Evolutionary conservation across 1,140 invertebrate genomes (phyloP).

Genomic region (Ctenoplectra terminalis): DNA sequence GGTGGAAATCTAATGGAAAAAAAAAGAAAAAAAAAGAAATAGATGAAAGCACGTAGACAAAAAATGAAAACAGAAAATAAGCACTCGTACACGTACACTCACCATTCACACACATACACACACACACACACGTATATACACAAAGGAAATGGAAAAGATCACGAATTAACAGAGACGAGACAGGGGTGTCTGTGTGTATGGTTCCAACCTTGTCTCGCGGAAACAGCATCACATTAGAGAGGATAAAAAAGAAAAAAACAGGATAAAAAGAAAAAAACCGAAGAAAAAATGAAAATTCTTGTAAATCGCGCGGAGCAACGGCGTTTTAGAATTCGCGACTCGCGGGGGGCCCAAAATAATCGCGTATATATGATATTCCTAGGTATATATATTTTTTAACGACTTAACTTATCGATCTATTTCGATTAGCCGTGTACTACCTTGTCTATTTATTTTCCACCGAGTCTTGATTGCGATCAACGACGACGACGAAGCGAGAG

Average conservation of each 20-base stretch:
- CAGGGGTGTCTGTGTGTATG: background rate
- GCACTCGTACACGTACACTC: conserved; percentile 7
- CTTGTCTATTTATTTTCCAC: conserved; percentile 69
- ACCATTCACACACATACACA: background rate
- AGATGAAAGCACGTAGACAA: background rate
- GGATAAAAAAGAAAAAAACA: background rate
- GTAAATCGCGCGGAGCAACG: conserved; percentile 60
- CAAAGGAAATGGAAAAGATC: background rate
- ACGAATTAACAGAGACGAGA: background rate
- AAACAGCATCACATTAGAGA: background rate
- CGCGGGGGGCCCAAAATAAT: conserved; percentile 67
- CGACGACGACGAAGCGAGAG: conserved; percentile 57
- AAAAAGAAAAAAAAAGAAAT: background rate
- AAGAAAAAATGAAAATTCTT: conserved; percentile 46
- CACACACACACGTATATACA: background rate
- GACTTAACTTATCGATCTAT: conserved; percentile 68
- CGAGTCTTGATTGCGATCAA: conserved; percentile 62
- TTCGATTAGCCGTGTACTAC: conserved; percentile 59
- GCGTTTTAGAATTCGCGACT: conserved; percentile 61
- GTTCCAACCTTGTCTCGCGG: background rate
- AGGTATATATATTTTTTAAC: conserved; percentile 72
- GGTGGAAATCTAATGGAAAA: conserved; percentile 19
- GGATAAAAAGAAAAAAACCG: background rate
- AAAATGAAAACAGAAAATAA: background rate
- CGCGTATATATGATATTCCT: conserved; percentile 66